Evolutionary conservation across 2,888 invertebrate genomes (phyloP), one percentile per base, ranked within the genome.

Genomic region (Aradus depressus): DNA sequence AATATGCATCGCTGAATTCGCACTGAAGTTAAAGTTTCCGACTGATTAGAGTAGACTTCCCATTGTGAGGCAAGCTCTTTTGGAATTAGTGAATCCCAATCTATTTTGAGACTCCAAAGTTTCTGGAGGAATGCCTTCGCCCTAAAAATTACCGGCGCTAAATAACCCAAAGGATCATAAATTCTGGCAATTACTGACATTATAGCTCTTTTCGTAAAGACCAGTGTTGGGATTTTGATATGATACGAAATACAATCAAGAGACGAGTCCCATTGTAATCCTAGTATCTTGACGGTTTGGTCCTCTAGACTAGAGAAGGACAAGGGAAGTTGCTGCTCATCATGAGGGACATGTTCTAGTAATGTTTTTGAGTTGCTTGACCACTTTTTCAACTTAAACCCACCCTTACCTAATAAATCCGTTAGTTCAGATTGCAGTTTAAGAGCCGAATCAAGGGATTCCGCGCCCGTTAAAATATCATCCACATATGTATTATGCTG

Each of bases 301-400:
- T 51, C 39, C 25, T 56, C 49, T 19, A 18, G 12, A 14, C 23
- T 32, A 4, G 2, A 38, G 18, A 42, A 28, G 32, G 12, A 22
- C 12, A 50, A 23, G 10, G 41, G n/a, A 10, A 19, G 12, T 42
- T 23, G 5, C 8, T 22, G n/a, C 10, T 50, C 42, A 16, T 5
- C 21, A 4, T 38, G 19, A 14, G 4, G 12, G 12, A 23, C 14
- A 14, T 22, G 16, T 10, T 51, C 21, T 12, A 56, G 22, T 10
- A 53, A 26, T 5, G 39, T 35, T 19, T 14, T 10, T 3, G 32
- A 26, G 28, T 60, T 61, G 10, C 58, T 54, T 4, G 56, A 44
- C 62, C 61, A 62, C 44, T 62, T 59, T 6, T 58, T 53, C 10
- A 62, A 47, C 14, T 51, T 43, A 18, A 63, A 55, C 3, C 53